Base-by-base conservation (phyloP, 2,113 vertebrate species). In the Isurus oxyrinchus region DNA sequence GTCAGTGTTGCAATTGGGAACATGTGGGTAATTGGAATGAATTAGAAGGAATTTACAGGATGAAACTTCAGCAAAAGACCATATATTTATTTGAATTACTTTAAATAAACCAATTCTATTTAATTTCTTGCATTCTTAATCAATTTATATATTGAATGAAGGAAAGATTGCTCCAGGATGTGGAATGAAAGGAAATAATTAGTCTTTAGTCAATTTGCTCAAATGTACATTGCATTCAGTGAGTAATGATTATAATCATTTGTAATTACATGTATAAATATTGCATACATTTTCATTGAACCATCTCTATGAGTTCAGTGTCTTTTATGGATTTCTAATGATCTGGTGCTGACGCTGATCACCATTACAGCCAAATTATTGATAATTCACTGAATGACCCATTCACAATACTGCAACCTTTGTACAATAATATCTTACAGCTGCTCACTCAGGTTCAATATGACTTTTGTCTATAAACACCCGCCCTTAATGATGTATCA, bases 241-340 rank as follows among this genome's bases (percentile, higher is more conserved):
- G n/a, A n/a, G 14, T n/a, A 63, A 61, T 94, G 35, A 94, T 94
- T 94, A 40, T 61, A 94, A 94, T 94, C 90, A 35, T 14, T 59
- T 66, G 35, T 21, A 16, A 61, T 61, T 63, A 63, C 16, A 40
- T 23, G 35, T 63, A 66, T 66, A 94, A 94, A 94, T 94, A 94
- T 63, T 94, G n/a, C n/a, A 63, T 61, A 63, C 7, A 63, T 63
- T 63, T 94, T 94, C 59, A 63, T 35, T 91, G 90, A 63, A n/a
- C 59, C n/a, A 35, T 8, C 57, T 63, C 61, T 13, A 94, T 8
- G 16, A 63, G 90, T 35, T 94, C 57, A 94, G 63, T 94, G 6
- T 94, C 59, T 94, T 94, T 44, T 66, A 23, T 40, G 59, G n/a
- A 16, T 63, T 91, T 59, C 27, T 57, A 59, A 35, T 57, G 27